Evolutionary conservation across 2,888 invertebrate genomes (phyloP), one percentile per base, ranked within the genome.

Genomic region (Notodonta dromedarius): DNA sequence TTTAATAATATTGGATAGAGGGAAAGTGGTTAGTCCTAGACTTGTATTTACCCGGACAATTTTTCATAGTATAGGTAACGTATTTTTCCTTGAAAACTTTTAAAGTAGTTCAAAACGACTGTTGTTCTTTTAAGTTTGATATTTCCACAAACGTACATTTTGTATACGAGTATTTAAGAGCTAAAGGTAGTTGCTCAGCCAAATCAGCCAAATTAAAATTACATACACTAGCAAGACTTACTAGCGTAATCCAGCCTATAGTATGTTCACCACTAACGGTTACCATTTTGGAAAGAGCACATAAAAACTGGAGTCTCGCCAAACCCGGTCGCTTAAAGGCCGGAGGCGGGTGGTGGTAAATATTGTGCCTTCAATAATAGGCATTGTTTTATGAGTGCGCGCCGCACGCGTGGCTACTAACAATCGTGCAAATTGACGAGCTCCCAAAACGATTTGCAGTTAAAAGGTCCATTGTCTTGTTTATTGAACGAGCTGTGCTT

Each of bases 281-380:
- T 8, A 40, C 4, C 24, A 24, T 24, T 40, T 9, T 8, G 40
- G 40, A 9, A 9, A 7, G 0, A 53, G 5, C 7, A 32, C 9
- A 13, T 79, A 84, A 85, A 83, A 81, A 79, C 76, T 88, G 88
- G 88, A 82, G 65, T 67, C 42, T n/a, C 62, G 85, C 88, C 88
- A 88, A 87, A 73, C 77, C 73, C 70, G 63, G 73, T 73, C 77
- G 76, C 75, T 74, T 77, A 78, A 77, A 79, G 79, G 24, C 86
- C 82, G 75, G 76, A 71, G 83, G 84, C 82, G 78, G 80, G 79
- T 77, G 83, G 80, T 81, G 75, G 77, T 74, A 83, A 86, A 84
- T 82, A 82, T 81, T 76, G 76, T 76, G 76, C 73, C 75, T 78
- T 80, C 79, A 75, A 85, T 85, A 80, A 79, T 78, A 79, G 73